Percentiles rank a stretch among this genome's conserved stretches.
These are phyloP conservation scores for Poecilia gillii DNA, from an alignment of 2,797 vertebrate species.

Conservation along the genomic window DNA sequence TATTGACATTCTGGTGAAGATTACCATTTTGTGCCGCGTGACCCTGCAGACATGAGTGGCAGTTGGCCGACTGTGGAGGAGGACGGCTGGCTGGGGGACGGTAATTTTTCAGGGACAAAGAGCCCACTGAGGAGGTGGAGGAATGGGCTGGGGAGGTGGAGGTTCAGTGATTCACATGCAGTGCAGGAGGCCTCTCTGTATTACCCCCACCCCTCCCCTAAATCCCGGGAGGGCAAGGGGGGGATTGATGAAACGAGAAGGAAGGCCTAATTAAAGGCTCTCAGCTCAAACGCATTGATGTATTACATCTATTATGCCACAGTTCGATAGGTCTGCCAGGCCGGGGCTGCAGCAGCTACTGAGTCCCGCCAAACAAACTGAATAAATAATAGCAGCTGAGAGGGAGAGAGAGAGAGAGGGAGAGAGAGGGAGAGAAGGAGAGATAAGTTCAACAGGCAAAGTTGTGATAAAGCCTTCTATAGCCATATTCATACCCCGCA, in stretches of 20 bases:
- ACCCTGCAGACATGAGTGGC: constrained; percentile 60
- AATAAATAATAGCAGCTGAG: constrained; percentile 89
- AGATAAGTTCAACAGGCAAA: constrained; percentile 45
- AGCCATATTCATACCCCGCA: constrained; percentile 71
- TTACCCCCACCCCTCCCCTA: constrained; percentile 74
- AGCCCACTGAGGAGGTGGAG: constrained; percentile 51
- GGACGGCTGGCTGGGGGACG: constrained; percentile 67
- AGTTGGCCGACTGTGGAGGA: constrained; percentile 48
- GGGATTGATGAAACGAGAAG: constrained; percentile 96
- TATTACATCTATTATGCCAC: constrained; percentile 97
- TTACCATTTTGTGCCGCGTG: constrained; percentile 66
- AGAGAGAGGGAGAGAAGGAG: constrained; percentile 19
- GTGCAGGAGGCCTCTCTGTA: constrained; percentile 81
- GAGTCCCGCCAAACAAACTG: constrained; percentile 92
- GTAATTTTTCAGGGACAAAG: constrained; percentile 64
- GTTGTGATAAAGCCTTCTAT: constrained; percentile 70
- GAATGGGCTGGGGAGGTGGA: constrained; percentile 51
- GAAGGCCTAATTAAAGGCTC: constrained; percentile 99
- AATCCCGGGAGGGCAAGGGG: constrained; percentile 82
- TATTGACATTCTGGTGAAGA: constrained; percentile 68
- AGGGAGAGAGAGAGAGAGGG: constrained; percentile 25
- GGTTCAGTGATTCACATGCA: constrained; percentile 87
- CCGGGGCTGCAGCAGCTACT: constrained; percentile 87
- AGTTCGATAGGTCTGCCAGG: constrained; percentile 94
- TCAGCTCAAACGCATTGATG: constrained; percentile 99